Base-by-base conservation (phyloP, 2,888 invertebrate genomes). In the Hermaeophaga mercurialis region DNA sequence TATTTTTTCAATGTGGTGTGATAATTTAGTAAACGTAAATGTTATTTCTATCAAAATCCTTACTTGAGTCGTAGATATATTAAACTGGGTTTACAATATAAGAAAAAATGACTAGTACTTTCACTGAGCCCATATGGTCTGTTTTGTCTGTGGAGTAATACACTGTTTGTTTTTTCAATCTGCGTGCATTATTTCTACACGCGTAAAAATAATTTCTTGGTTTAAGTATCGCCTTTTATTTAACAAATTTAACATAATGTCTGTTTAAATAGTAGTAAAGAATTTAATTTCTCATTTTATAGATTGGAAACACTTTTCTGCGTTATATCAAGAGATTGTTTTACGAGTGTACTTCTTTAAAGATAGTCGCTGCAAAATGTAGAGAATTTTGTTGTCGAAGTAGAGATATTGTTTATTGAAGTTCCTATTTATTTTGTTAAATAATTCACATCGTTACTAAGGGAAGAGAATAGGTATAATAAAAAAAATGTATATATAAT, bases 61-160 rank as follows among this genome's bases (percentile, higher is more conserved):
- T 59, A 49, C 52, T 46, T 56, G 59, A 19, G 8, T 12, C 11
- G 12, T 28, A n/a, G n/a, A n/a, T n/a, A n/a, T n/a, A n/a, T 33
- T 22, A 14, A 17, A 41, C 24, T 45, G 45, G 33, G 45, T 33
- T 54, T 33, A 47, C 31, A 46, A 47, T 18, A 34, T 34, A 34
- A 47, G 6, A 22, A 19, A 41, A 41, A 41, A 24, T 22, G 56
- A 59, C 59, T 59, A 56, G 59, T 59, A 59, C 55, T 43, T 44
- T 59, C 59, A 56, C 56, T 56, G 28, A 47, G 34, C 34, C 33
- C 33, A 36, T 36, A 11, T 12, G 31, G 31, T 31, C n/a, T 31
- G 31, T 45, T 28, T 45, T 45, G 46, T 46, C 46, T 46, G 14
- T 47, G 36, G 22, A 47, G 22, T 47, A 47, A 45, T 45, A 45